Percentiles rank a stretch among this genome's conserved stretches.
Conservation (phyloP, 2,888 invertebrate species). For the Linnaemya tessellans region DNA sequence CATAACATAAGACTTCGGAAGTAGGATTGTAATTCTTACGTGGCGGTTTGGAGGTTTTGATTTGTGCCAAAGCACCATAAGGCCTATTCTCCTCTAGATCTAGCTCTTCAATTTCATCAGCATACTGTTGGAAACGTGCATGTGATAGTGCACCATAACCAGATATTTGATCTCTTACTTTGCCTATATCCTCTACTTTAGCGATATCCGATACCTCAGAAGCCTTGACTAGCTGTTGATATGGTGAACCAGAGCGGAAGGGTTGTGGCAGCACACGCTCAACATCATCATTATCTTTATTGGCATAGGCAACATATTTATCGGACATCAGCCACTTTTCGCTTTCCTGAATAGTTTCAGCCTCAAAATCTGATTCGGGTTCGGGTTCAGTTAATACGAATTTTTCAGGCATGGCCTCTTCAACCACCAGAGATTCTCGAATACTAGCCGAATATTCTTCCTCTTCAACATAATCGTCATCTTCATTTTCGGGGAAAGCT, state of each 20-base stretch:
- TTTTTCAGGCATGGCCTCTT: constrained; percentile 70
- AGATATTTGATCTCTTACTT: constrained; percentile 73
- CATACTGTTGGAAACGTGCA: constrained; percentile 20
- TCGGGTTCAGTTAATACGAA: constrained; percentile 48
- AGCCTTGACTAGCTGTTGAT: constrained; percentile 80
- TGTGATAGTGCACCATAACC: constrained; percentile 75
- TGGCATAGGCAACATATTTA: constrained; percentile 80
- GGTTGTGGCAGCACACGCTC: constrained; percentile 77
- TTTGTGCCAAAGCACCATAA: constrained; percentile 78
- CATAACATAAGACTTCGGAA: constrained; percentile 90
- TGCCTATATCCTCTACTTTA: constrained; percentile 76
- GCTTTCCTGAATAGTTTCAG: constrained; percentile 67
- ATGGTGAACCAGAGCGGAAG: constrained; percentile 81
- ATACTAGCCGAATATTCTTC: constrained; percentile 72
- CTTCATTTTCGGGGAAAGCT: constrained; percentile 77
- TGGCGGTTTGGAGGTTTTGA: constrained; percentile 73
- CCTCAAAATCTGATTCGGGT: constrained; percentile 34
- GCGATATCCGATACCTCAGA: constrained; percentile 76
- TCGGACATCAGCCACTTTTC: constrained; percentile 78
- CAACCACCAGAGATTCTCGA: constrained; percentile 60
- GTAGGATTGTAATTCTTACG: constrained; percentile 77
- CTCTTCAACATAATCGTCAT: constrained; percentile 67
- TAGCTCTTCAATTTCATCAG: constrained; percentile 41
- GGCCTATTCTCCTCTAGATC: constrained; percentile 65
- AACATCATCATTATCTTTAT: constrained; percentile 72